Conservation (phyloP, 2,797 vertebrate species). For the Dallia pectoralis region DNA sequence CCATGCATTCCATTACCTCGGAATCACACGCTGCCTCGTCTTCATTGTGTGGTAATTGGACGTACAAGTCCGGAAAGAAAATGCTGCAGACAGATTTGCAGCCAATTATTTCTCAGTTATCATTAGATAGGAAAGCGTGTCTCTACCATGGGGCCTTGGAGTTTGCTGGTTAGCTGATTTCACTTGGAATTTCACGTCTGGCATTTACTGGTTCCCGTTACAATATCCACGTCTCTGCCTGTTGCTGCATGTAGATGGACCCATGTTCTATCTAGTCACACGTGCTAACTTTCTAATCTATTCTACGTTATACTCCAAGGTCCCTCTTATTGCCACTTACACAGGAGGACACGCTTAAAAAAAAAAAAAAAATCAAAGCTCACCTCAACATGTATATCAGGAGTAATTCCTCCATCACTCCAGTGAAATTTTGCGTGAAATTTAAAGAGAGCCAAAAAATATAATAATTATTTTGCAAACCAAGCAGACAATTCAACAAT, state of each 20-base stretch:
- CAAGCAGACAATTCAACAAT: background rate
- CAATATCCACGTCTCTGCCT: background rate
- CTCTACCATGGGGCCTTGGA: background rate
- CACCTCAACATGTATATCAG: too few species aligned
- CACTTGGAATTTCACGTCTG: constrained; percentile 16
- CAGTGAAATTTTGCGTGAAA: background rate
- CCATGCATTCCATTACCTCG: constrained; percentile 32
- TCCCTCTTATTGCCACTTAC: background rate
- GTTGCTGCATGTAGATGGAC: background rate
- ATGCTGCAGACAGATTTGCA: constrained; percentile 23
- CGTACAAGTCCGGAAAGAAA: constrained; percentile 27
- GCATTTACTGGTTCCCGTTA: background rate
- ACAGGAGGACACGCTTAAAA: too few species aligned
- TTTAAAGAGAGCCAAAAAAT: background rate
- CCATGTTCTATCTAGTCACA: background rate
- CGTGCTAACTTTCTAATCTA: background rate
- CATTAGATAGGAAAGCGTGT: constrained; percentile 30
- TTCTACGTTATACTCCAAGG: background rate
- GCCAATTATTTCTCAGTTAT: constrained; percentile 42
- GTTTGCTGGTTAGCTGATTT: constrained; percentile 12
- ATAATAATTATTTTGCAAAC: background rate
- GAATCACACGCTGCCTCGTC: constrained; percentile 33
- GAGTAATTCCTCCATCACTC: too few species aligned
- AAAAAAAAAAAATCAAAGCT: too few species aligned
- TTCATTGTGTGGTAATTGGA: constrained; percentile 38